Evolutionary conservation across 2,797 vertebrate genomes (phyloP).

Genomic region (Sus cebifrons): DNA sequence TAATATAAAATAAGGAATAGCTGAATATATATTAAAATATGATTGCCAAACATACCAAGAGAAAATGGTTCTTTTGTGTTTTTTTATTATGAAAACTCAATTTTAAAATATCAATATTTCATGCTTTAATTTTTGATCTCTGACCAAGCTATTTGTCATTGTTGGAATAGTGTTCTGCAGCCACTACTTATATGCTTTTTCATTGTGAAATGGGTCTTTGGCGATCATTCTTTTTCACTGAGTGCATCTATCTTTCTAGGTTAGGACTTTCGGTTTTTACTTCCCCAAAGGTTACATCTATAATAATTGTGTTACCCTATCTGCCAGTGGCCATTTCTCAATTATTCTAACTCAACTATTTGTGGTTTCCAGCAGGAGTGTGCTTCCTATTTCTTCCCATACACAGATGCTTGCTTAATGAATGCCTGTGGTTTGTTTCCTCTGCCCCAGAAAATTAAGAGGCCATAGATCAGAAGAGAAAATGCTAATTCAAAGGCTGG

Average conservation of each 20-base stretch:
- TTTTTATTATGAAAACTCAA: conserved; percentile 73
- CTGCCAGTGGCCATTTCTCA: conserved; percentile 86
- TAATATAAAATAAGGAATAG: conserved; percentile 73
- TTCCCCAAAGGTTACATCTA: conserved; percentile 79
- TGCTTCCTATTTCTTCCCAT: conserved; percentile 80
- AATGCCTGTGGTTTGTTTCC: conserved; percentile 85
- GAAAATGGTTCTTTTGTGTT: conserved; percentile 58
- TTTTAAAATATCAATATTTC: conserved; percentile 82
- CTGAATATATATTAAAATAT: conserved; percentile 71
- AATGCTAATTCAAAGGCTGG: conserved; percentile 74
- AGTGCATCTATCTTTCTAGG: conserved; percentile 78
- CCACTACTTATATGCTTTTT: neutral
- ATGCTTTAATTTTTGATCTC: conserved; percentile 86
- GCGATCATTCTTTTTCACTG: conserved; percentile 73
- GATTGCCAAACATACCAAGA: conserved; percentile 69
- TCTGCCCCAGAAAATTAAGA: conserved; percentile 83
- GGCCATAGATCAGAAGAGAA: conserved; percentile 79
- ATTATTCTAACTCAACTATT: conserved; percentile 85
- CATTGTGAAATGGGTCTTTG: conserved; percentile 70
- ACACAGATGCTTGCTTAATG: conserved; percentile 85
- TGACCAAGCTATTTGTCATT: conserved; percentile 82
- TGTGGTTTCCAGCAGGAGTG: conserved; percentile 85
- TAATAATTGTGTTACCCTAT: conserved; percentile 84
- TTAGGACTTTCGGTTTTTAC: conserved; percentile 69
- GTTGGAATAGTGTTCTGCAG: conserved; percentile 5